Evolutionary conservation across 2,113 vertebrate species (phyloP).

Genomic region (Platysternon megacephalum): DNA sequence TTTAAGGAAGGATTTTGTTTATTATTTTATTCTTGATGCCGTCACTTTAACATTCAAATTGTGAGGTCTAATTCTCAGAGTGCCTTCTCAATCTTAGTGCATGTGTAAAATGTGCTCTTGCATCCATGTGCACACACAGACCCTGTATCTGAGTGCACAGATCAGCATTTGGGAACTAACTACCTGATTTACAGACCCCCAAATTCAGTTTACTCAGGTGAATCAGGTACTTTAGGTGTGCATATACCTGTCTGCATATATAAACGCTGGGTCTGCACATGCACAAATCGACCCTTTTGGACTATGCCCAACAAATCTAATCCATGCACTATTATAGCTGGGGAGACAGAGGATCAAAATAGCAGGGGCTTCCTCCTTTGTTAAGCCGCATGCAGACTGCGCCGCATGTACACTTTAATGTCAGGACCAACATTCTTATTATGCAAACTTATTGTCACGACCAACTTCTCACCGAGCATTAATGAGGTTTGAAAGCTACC

Average conservation of each 20-base stretch:
- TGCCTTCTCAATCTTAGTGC: neutral
- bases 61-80: neutral
- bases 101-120: neutral
- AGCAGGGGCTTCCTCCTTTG: conserved; percentile 31
- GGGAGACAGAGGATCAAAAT: neutral
- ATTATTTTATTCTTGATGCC: neutral
- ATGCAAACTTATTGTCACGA: conserved; percentile 56
- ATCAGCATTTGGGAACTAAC: neutral
- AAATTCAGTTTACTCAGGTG: neutral
- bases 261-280: conserved; percentile 10
- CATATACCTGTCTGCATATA: neutral
- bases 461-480: conserved; percentile 27
- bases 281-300: neutral
- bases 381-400: conserved; percentile 10
- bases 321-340: neutral
- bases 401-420: conserved; percentile 28
- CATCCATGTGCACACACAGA: neutral
- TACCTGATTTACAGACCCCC: neutral
- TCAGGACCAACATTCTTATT: conserved; percentile 49
- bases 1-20: neutral
- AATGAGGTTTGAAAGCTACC: conserved; percentile 49
- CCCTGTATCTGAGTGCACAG: neutral
- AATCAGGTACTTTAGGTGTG: neutral
- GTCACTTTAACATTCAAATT: neutral
- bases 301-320: neutral